Evolutionary conservation across 2,113 vertebrate species (phyloP).

Genomic region (Pluvianellus socialis): DNA sequence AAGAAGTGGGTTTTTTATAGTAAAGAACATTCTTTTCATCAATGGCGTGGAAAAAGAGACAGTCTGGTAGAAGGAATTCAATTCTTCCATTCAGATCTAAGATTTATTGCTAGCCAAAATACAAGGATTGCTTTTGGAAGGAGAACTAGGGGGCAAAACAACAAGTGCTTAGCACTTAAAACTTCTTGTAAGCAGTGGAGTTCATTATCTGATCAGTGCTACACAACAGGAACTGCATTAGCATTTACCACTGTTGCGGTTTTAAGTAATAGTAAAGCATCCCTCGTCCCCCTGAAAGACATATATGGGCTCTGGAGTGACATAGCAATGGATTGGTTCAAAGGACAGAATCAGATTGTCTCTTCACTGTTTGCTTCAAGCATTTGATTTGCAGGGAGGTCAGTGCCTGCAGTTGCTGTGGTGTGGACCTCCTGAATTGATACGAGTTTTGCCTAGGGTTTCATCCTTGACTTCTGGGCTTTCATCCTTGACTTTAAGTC

Average conservation of each 20-base stretch:
- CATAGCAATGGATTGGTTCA: neutral
- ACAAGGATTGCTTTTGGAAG: neutral
- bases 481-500: neutral
- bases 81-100: neutral
- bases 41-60: neutral
- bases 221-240: slow-evolving; percentile 62
- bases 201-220: slow-evolving; percentile 46
- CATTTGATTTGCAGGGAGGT: neutral
- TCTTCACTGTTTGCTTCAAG: neutral
- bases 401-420: accelerated
- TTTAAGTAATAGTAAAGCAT: slow-evolving; percentile 53
- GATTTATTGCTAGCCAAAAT: neutral
- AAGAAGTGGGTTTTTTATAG: neutral
- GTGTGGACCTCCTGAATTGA: neutral
- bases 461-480: neutral
- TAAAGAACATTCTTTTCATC: neutral
- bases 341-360: neutral
- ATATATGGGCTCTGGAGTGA: neutral
- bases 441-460: neutral
- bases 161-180: neutral
- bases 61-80: neutral
- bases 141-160: neutral
- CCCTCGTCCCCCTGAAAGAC: neutral
- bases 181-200: neutral
- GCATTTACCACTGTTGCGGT: slow-evolving; percentile 20